These are phyloP conservation scores for Myrmecobius fasciatus DNA, from an alignment of 2,113 vertebrate species.

Conservation along the genomic window DNA sequence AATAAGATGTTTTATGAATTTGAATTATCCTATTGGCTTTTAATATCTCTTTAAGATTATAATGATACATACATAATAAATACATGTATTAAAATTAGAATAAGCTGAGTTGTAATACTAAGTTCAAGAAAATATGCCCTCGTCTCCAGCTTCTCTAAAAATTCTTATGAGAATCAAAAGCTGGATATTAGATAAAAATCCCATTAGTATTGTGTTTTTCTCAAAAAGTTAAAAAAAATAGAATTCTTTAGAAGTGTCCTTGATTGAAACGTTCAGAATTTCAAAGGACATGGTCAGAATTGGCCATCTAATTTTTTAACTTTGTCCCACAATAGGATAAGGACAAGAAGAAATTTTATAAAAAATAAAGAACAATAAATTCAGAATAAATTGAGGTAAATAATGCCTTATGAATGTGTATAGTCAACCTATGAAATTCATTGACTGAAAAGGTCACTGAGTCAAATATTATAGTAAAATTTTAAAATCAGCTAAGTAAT, in stretches of 20 bases:
- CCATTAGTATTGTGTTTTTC: constrained; percentile 39
- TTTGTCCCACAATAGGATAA: constrained; percentile 61
- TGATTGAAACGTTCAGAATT: constrained; percentile 56
- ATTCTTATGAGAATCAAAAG: constrained; percentile 55
- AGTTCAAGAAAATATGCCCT: neutral
- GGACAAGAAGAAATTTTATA: constrained; percentile 67
- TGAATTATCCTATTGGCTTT: constrained; percentile 18
- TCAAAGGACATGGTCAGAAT: constrained; percentile 47
- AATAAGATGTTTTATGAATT: neutral
- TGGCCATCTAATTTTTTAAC: constrained; percentile 35
- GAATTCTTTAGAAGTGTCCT: constrained; percentile 41
- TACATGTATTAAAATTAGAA: neutral
- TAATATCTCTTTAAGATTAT: constrained; percentile 22
- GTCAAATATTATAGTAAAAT: constrained; percentile 67
- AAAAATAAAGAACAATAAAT: constrained; percentile 69
- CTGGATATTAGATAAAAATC: neutral
- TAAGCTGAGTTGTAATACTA: constrained; percentile 34
- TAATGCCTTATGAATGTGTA: constrained; percentile 69
- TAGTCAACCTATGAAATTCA: constrained; percentile 73
- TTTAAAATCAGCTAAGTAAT: constrained; percentile 69
- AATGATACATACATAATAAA: constrained; percentile 38
- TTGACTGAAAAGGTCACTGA: constrained; percentile 70
- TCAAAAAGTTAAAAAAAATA: constrained; percentile 23
- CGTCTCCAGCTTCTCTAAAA: neutral
- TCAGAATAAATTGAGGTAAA: constrained; percentile 73